Conservation (phyloP, 1,140 invertebrate species). For the Philaenus spumarius region DNA sequence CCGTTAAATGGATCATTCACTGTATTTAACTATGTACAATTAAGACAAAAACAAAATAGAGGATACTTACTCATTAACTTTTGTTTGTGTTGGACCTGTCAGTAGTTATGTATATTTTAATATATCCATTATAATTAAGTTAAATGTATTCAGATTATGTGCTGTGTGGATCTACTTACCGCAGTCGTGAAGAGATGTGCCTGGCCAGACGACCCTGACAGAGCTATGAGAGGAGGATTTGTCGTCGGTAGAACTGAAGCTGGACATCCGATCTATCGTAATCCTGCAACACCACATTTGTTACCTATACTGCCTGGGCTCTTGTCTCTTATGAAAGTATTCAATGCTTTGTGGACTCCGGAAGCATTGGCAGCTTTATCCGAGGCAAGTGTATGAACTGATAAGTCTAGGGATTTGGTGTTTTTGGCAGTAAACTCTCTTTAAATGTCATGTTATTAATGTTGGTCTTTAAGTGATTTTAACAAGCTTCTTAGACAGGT, state of each 20-base stretch:
- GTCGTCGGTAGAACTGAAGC: conserved; percentile 63
- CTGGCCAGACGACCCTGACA: conserved; percentile 73
- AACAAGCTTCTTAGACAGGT: too few relatives aligned
- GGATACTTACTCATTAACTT: too few relatives aligned
- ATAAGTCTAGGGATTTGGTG: too few relatives aligned
- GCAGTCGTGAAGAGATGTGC: conserved; percentile 79
- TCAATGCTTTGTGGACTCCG: conserved; percentile 73
- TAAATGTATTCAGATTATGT: conserved; percentile 46
- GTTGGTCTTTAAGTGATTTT: too few relatives aligned
- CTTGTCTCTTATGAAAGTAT: conserved; percentile 61
- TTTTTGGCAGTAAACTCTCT: too few relatives aligned
- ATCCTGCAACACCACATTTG: conserved; percentile 76
- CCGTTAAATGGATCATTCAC: too few relatives aligned
- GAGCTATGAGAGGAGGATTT: conserved; percentile 73
- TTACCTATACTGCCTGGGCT: conserved; percentile 70
- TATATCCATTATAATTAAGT: too few relatives aligned
- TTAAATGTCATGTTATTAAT: too few relatives aligned
- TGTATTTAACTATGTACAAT: too few relatives aligned
- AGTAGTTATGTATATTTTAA: too few relatives aligned
- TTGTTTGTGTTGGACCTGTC: too few relatives aligned
- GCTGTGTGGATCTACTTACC: conserved; percentile 65
- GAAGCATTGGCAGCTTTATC: conserved; percentile 52
- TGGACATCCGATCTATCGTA: conserved; percentile 71
- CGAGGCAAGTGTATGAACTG: conserved; percentile 40
- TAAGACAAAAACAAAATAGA: too few relatives aligned